phyloP scores from a whole-genome alignment of 2,113 vertebrate genomes.

The Shinisaurus crocodilurus region DNA sequence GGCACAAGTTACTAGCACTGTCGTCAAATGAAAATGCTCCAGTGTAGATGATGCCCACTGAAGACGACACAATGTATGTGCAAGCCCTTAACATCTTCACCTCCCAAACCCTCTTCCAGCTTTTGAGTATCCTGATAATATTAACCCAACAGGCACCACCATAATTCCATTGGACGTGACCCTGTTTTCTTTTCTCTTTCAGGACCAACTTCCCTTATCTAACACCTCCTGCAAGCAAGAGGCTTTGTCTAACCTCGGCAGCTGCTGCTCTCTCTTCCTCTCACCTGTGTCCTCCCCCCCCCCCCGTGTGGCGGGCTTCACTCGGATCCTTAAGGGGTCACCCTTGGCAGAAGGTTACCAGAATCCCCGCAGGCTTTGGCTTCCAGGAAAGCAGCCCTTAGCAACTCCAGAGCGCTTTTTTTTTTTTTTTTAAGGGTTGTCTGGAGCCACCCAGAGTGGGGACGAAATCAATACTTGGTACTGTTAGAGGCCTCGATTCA shows the following conservation, averaged over 20 bases:
- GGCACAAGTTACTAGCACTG: neutral
- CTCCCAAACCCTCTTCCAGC: neutral
- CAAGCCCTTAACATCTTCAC: neutral
- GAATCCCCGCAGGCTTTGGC: conserved; percentile 50
- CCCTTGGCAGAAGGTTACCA: neutral
- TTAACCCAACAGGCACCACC: neutral
- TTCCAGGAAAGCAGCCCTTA: conserved; percentile 50
- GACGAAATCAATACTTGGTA: too few species aligned
- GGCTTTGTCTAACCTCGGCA: conserved; percentile 67
- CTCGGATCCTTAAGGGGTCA: conserved; percentile 36
- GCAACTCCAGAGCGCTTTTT: conserved; percentile 30
- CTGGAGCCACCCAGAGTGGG: neutral
- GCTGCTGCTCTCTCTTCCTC: conserved; percentile 49
- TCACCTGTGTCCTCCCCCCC: conserved; percentile 37
- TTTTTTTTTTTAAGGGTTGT: conserved; percentile 24
- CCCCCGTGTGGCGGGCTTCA: conserved; percentile 44
- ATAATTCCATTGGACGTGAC: conserved; percentile 1
- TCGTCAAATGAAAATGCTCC: neutral
- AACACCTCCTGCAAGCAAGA: conserved; percentile 60
- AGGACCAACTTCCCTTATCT: conserved; percentile 73
- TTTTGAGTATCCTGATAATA: neutral
- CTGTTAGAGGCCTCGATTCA: neutral
- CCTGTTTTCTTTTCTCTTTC: conserved; percentile 60
- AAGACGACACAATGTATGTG: too few species aligned
- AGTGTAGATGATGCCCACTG: neutral